Conservation (phyloP, 2,888 invertebrate species). For the Thereva nobilitata region DNA sequence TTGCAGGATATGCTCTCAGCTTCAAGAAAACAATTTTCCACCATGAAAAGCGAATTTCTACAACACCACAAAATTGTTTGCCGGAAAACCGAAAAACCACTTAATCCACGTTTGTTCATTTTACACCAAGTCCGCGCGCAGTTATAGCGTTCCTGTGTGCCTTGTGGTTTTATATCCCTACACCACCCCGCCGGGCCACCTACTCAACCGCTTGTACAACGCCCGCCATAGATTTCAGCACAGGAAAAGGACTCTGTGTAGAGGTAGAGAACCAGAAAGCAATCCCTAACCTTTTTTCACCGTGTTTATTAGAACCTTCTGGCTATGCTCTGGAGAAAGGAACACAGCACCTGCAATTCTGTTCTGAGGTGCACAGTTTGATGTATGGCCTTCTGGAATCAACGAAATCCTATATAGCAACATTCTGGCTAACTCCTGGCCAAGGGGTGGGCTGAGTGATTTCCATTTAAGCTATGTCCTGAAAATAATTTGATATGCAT, state of each 20-base stretch:
- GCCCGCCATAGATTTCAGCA: too few species aligned
- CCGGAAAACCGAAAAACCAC: conserved; percentile 32
- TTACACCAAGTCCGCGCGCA: conserved; percentile 14
- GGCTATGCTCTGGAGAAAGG: too few species aligned
- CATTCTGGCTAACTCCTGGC: conserved; percentile 3
- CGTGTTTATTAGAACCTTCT: too few species aligned
- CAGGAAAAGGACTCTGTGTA: too few species aligned
- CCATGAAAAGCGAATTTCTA: conserved; percentile 30
- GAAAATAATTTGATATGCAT: conserved; percentile 30
- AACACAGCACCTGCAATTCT: too few species aligned
- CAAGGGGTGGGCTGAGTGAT: conserved; percentile 17
- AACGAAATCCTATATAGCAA: too few species aligned
- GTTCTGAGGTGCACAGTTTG: too few species aligned
- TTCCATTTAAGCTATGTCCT: conserved; percentile 23
- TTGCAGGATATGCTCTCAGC: not conserved
- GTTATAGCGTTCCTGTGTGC: conserved; percentile 5
- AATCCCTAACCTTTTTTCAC: too few species aligned
- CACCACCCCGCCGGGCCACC: not conserved
- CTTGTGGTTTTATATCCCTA: not conserved
- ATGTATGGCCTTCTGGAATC: too few species aligned
- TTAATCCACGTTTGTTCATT: conserved; percentile 34
- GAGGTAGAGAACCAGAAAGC: too few species aligned
- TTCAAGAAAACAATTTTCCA: conserved; percentile 32
- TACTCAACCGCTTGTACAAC: not conserved
- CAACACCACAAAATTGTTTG: conserved; percentile 29